phyloP scores from a whole-genome alignment of 1,140 invertebrate genomes.

The Zaprionus taronus region DNA sequence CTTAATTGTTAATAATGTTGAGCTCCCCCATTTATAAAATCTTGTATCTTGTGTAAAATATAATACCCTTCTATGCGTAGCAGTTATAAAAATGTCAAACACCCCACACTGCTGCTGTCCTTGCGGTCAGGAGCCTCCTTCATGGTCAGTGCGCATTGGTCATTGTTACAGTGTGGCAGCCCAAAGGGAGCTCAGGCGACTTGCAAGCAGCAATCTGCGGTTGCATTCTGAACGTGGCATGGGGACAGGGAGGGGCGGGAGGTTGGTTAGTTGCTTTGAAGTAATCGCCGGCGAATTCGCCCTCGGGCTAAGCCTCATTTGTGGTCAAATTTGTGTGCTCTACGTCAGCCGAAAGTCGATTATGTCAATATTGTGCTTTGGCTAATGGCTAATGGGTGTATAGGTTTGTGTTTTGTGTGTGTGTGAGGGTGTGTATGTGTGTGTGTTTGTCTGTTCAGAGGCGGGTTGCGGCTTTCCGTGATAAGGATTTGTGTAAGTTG shows the following conservation, averaged over 20 bases:
- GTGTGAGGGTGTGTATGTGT: slow-evolving; percentile 17
- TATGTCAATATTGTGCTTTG: slow-evolving; percentile 78
- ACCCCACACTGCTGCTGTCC: slow-evolving; percentile 9
- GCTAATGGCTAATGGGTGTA: slow-evolving; percentile 57
- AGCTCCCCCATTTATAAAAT: no score
- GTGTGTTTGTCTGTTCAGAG: slow-evolving; percentile 36
- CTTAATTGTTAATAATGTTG: no score
- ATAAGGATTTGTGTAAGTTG: slow-evolving; percentile 65
- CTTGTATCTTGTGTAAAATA: no score
- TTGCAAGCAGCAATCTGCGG: slow-evolving; percentile 40
- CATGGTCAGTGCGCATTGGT: slow-evolving; percentile 54
- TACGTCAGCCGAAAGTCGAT: slow-evolving; percentile 78
- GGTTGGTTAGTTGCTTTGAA: slow-evolving; percentile 63
- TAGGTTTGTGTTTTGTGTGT: slow-evolving; percentile 1
- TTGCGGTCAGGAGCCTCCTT: slow-evolving; percentile 25
- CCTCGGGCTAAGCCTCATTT: slow-evolving; percentile 77
- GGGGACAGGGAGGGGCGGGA: neutral
- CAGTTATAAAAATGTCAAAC: neutral
- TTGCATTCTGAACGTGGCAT: slow-evolving; percentile 28
- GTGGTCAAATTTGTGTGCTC: slow-evolving; percentile 77
- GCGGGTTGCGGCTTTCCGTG: slow-evolving; percentile 16
- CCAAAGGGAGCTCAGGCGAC: slow-evolving; percentile 35
- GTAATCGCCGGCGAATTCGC: slow-evolving; percentile 62
- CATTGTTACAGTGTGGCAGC: slow-evolving; percentile 56
- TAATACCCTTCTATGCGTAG: no score